Base-by-base conservation (phyloP, 2,797 vertebrate species). In the Halcyon chelicuti region DNA sequence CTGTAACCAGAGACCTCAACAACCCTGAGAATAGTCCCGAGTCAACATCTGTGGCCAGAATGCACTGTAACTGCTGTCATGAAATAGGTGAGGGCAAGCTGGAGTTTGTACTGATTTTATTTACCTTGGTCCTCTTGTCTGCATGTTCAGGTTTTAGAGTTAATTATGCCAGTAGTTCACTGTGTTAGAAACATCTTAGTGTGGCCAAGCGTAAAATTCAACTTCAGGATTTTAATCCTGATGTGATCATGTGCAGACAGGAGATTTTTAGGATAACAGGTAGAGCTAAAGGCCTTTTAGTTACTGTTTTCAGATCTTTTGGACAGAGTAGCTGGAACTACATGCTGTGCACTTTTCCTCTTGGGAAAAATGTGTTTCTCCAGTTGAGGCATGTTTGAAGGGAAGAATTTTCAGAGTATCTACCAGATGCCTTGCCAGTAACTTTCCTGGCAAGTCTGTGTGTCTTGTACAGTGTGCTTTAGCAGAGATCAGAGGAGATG, bases 341-440 rank as follows among this genome's bases (percentile, higher is more conserved):
- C 6, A 14, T 52, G 49, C 35, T 66, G 37, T 23, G 54, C 26
- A 26, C 33, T 87, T 94, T 49, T 86, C 39, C 55, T 71, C 37
- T 83, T 65, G 72, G 42, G 70, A 88, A 79, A 80, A 81, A 58
- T 31, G 26, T 78, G 16, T 68, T 84, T 75, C 33, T 84, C 83
- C 31, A 46, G 88, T 91, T 88, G 89, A 88, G 87, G 40, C 94
- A 84, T 49, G 58, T 86, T 78, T 67, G 33, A 93, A n/a, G 62
- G 76, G 39, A 81, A 63, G 60, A 75, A 39, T 90, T 90, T 88
- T 88, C 37, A 85, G 52, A 86, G 4, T 60, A 46, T 70, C 71
- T 84, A 81, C 42, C 39, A 81, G 35, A 70, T 63, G 31, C 58
- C 91, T 60, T 96, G 85, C 87, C 93, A 92, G 29, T 62, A 58